Evolutionary conservation across 2,797 vertebrate genomes (phyloP).

Genomic region (Ambastaia sidthimunki): DNA sequence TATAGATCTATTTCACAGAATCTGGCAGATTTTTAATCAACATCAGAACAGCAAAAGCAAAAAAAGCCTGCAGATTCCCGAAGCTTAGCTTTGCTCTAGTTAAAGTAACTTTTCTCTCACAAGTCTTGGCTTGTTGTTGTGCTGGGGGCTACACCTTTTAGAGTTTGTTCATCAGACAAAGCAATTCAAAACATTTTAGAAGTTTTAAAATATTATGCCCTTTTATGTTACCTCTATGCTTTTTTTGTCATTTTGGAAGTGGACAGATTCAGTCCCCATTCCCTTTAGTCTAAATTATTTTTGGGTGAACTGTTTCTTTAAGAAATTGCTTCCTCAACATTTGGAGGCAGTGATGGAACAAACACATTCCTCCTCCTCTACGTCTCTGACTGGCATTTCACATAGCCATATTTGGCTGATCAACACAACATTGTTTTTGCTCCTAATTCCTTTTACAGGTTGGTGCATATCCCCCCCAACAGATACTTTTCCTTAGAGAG

Average conservation of each 20-base stretch:
- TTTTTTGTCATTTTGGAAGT: background rate
- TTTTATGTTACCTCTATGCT: too few species aligned
- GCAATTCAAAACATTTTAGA: background rate
- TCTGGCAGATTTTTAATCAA: too few species aligned
- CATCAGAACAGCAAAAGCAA: too few species aligned
- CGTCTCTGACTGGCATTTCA: slow-evolving; percentile 60
- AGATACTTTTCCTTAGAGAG: slow-evolving; percentile 28
- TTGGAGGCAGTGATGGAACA: slow-evolving; percentile 27
- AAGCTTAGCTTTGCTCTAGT: background rate
- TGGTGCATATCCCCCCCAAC: slow-evolving; percentile 68
- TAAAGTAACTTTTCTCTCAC: slow-evolving; percentile 48
- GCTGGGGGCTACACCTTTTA: slow-evolving; percentile 69
- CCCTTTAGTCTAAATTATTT: background rate
- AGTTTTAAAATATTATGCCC: too few species aligned
- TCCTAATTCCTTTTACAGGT: slow-evolving; percentile 81
- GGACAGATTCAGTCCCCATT: background rate
- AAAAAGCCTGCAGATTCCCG: background rate
- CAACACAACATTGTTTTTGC: slow-evolving; percentile 66
- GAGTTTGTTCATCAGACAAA: slow-evolving; percentile 7
- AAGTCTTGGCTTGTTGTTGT: slow-evolving; percentile 65
- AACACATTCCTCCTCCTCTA: slow-evolving; percentile 63
- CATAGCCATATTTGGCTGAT: slow-evolving; percentile 75
- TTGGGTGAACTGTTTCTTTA: background rate
- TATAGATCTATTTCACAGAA: too few species aligned
- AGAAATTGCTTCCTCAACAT: slow-evolving; percentile 17